Evolutionary conservation across 1,140 invertebrate genomes (phyloP).

Genomic region (Linepithema humile): DNA sequence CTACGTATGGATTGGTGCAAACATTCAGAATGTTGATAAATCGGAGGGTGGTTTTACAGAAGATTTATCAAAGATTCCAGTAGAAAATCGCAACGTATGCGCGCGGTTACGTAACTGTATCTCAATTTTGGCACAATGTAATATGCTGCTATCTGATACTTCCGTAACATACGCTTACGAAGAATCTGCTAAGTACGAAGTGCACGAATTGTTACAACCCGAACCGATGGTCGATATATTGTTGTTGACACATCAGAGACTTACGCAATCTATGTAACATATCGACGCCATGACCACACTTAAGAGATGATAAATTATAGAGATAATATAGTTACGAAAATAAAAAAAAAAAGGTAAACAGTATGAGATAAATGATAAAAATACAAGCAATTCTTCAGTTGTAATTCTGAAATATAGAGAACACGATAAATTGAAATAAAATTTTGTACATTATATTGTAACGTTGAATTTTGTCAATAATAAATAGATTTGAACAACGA

Average conservation of each 20-base stretch:
- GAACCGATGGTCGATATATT: slow-evolving; percentile 93
- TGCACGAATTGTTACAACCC: slow-evolving; percentile 91
- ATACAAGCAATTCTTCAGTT: not conserved
- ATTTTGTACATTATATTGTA: not conserved
- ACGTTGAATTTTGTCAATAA: not conserved
- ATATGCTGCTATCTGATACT: slow-evolving; percentile 96
- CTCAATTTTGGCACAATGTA: slow-evolving; percentile 91
- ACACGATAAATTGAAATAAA: not conserved
- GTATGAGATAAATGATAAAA: not conserved
- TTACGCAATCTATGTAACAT: slow-evolving; percentile 73
- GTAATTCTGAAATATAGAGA: not conserved
- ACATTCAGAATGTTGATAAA: slow-evolving; percentile 86
- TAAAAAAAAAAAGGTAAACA: not conserved
- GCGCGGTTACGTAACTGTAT: slow-evolving; percentile 96
- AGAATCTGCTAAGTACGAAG: slow-evolving; percentile 92
- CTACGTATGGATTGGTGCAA: slow-evolving; percentile 97
- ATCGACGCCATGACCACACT: not conserved
- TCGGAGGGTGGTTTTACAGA: slow-evolving; percentile 92
- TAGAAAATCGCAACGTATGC: slow-evolving; percentile 92
- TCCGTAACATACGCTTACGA: slow-evolving; percentile 96
- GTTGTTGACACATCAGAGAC: slow-evolving; percentile 88
- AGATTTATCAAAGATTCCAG: slow-evolving; percentile 90
- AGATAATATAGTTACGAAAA: not conserved
- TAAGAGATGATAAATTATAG: not conserved
- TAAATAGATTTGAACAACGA: not conserved